Conservation (phyloP, 2,888 invertebrate genomes). For the Phortica okadai region DNA sequence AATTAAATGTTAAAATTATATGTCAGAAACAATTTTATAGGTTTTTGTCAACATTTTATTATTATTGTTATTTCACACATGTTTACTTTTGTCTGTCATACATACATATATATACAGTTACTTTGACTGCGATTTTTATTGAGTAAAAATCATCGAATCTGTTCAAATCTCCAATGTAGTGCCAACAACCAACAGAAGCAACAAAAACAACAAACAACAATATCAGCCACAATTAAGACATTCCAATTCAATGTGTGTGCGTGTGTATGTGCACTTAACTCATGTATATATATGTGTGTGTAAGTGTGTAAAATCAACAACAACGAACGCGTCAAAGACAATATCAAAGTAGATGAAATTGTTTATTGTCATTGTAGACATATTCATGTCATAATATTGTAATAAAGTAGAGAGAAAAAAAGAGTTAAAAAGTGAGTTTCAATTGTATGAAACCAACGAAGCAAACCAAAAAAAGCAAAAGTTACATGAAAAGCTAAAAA, state of each 20-base stretch:
- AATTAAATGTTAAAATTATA: not conserved
- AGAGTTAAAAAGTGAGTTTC: not conserved
- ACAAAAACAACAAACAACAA: not conserved
- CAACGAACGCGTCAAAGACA: not conserved
- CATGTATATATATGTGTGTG: not conserved
- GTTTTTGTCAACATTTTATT: not conserved
- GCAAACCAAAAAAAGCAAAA: not conserved
- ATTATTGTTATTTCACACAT: not conserved
- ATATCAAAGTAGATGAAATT: conserved; percentile 19
- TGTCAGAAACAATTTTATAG: not conserved
- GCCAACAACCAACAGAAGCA: conserved; percentile 42
- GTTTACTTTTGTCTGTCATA: not conserved
- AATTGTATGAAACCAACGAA: not conserved
- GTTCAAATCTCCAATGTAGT: not conserved
- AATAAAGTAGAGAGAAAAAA: conserved; percentile 3
- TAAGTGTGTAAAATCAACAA: conserved; percentile 15
- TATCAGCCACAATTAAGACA: not conserved
- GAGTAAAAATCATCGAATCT: too few relatives aligned
- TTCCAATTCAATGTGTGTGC: not conserved
- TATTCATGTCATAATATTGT: conserved; percentile 28
- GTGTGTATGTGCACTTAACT: not conserved
- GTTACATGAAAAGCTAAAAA: not conserved
- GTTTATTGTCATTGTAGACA: conserved; percentile 30
- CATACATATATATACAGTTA: too few relatives aligned
- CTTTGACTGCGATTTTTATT: too few relatives aligned